These are phyloP conservation scores for Asteroscopus sphinx DNA, from an alignment of 2,888 invertebrate genomes.

Conservation along the genomic window DNA sequence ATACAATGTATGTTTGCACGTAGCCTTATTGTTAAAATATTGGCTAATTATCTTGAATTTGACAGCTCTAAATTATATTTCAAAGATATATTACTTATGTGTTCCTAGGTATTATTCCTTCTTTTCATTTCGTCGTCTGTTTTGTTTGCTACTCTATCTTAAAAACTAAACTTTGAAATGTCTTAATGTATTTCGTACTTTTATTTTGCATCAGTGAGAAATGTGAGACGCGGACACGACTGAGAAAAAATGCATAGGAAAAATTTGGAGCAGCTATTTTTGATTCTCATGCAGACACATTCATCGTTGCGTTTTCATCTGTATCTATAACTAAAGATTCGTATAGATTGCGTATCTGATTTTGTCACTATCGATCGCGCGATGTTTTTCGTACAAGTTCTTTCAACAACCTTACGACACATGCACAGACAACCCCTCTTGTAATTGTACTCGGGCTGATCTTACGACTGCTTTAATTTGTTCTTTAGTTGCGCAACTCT, in stretches of 20 bases:
- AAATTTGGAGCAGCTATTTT: slow-evolving; percentile 50
- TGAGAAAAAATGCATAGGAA: slow-evolving; percentile 26
- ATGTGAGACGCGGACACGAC: background rate
- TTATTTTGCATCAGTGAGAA: background rate
- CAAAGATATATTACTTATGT: slow-evolving; percentile 1
- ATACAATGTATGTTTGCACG: slow-evolving; percentile 14
- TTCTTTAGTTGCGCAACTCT: slow-evolving; percentile 44
- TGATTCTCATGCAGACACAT: slow-evolving; percentile 22
- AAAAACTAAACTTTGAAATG: background rate
- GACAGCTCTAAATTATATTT: slow-evolving; percentile 3
- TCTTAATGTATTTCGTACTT: background rate
- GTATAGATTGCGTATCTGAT: slow-evolving; percentile 49
- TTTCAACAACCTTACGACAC: slow-evolving; percentile 55
- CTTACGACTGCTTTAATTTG: slow-evolving; percentile 46
- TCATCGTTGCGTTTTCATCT: slow-evolving; percentile 37
- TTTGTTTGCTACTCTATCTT: background rate
- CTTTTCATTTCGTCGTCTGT: background rate
- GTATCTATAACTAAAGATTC: slow-evolving; percentile 41
- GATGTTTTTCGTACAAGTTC: slow-evolving; percentile 48
- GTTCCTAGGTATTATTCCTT: background rate
- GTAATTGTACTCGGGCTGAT: slow-evolving; percentile 36
- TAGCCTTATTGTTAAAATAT: slow-evolving; percentile 36
- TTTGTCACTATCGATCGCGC: slow-evolving; percentile 56
- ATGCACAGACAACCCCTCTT: slow-evolving; percentile 34
- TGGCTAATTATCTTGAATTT: slow-evolving; percentile 24